Base-by-base conservation (phyloP, 2,888 invertebrate species). In the Campoplex capitator region DNA sequence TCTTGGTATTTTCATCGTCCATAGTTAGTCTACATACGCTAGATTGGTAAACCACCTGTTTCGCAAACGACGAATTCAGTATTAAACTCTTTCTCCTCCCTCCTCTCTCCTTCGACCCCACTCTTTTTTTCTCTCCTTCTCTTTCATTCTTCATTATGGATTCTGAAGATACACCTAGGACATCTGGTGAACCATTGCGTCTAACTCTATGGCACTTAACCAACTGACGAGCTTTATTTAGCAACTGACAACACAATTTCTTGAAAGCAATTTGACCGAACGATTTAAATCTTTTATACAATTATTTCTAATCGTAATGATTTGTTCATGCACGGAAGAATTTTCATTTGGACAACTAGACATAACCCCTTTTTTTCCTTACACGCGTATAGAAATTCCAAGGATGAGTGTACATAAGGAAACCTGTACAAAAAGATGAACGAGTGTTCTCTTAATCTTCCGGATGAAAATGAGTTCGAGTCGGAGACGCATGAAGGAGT, bases 31-130 rank as follows among this genome's bases (percentile, higher is more conserved):
- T 48, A 71, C 68, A 65, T 78, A 73, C 73, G 81, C 88, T 86
- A 84, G 88, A 90, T 90, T 89, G 89, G 80, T 86, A 88, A 91
- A 91, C 91, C 92, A 93, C 93, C 92, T 93, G 93, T 93, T 93
- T 93, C 90, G 91, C 90, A 91, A 93, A 92, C 91, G 88, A 89
- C 89, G 82, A 76, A 89, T 84, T 87, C 86, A 73, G 28, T 76
- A 70, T 56, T 3, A 38, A 18, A 45, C 45, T 71, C 67, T 56
- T 54, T 73, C 16, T 81, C 23, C 56, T 56, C 42, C 54, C n/a
- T 54, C 56, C 71, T 71, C 71, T 51, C 54, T 32, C 45, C 51
- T 56, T 75, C 23, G 23, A 23, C 23, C 54, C 23, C 74, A 51
- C 35, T 56, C 68, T 70, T 51, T 48, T 42, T 38, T 3, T 48